Evolutionary conservation across 1,140 invertebrate species (phyloP), one percentile per base, ranked within the genome.

Genomic region (Brachionus calyciflorus): DNA sequence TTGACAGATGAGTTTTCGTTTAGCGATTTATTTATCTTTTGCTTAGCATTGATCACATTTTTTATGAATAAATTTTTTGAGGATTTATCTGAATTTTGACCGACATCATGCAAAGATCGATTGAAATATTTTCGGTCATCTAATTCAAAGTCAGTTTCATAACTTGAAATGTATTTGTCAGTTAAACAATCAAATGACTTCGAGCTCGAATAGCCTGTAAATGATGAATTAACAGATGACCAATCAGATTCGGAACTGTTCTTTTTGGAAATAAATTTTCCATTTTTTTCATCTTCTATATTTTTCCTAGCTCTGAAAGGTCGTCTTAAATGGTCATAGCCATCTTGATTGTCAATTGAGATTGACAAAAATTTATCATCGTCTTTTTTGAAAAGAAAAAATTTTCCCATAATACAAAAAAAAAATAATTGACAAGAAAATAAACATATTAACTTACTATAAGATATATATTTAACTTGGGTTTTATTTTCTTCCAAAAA

Each of bases 401-500:
- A 37, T 60, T 21, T 41, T 37, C 33, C 33, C 33, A 37, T 37
- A 9, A 5, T 37, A 5, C 9, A 37, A 37, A 5, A 37, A 37
- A 37, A 37, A 37, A 37, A 9, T 5, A 37, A 37, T 9, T 5
- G 9, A 37, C 33, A 37, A 37, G 9, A 37, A 37, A 37, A 37
- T 5, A 37, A 5, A 3, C 3, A 37, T 5, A 37, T 5, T 37
- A 17, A 60, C 28, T 60, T 21, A 60, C 55, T 60, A 60, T 60
- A 44, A 10, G 60, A 65, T 44, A 44, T 65, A 9, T 65, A 65
- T 4, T 12, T 41, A 41, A 37, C 24, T 26, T 65, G 17, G 9
- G 24, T 12, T 65, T 65, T 65, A 37, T 65, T 65, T 44, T 65
- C 60, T 14, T 65, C 60, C 21, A 65, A 37, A 44, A 65, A 65